These are phyloP conservation scores for Polypedilum pembai DNA, from an alignment of 1,140 invertebrate species.

Conservation along the genomic window DNA sequence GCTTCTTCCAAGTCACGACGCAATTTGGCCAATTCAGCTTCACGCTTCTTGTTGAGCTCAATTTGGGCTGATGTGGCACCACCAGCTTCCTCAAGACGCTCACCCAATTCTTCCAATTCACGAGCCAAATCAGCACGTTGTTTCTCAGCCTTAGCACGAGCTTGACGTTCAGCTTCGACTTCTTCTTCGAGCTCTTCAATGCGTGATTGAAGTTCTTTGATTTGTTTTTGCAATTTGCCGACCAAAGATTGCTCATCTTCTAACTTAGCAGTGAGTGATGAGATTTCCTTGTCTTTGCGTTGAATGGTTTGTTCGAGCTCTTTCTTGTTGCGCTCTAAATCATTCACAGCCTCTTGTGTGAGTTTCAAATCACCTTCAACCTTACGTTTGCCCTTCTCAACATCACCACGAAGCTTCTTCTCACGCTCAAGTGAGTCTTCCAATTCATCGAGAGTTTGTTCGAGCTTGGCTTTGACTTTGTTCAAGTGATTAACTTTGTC, in stretches of 20 bases:
- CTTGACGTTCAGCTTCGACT: conserved; percentile 93
- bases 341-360: conserved; percentile 94
- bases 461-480: conserved; percentile 97
- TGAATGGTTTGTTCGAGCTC: conserved; percentile 94
- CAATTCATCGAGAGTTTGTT: conserved; percentile 94
- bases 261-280: conserved; percentile 86
- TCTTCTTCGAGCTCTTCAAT: conserved; percentile 98
- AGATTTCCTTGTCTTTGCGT: conserved; percentile 96
- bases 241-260: conserved; percentile 97
- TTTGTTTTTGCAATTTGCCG: conserved; percentile 92
- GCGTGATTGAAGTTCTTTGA: conserved; percentile 96
- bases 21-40: conserved; percentile 95
- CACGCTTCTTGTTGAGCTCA: conserved; percentile 99
- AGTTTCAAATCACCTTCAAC: conserved; percentile 97
- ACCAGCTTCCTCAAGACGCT: conserved; percentile 96
- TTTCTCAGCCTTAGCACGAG: conserved; percentile 95
- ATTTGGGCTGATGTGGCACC: conserved; percentile 98
- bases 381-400: conserved; percentile 95
- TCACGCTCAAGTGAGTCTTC: conserved; percentile 97
- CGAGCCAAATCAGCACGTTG: conserved; percentile 92
- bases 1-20: conserved; percentile 96
- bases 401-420: conserved; percentile 95
- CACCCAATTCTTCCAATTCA: conserved; percentile 94
- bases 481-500: conserved; percentile 99
- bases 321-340: conserved; percentile 95